Evolutionary conservation across 2,113 vertebrate genomes (phyloP).

Genomic region (Macrotis lagotis): DNA sequence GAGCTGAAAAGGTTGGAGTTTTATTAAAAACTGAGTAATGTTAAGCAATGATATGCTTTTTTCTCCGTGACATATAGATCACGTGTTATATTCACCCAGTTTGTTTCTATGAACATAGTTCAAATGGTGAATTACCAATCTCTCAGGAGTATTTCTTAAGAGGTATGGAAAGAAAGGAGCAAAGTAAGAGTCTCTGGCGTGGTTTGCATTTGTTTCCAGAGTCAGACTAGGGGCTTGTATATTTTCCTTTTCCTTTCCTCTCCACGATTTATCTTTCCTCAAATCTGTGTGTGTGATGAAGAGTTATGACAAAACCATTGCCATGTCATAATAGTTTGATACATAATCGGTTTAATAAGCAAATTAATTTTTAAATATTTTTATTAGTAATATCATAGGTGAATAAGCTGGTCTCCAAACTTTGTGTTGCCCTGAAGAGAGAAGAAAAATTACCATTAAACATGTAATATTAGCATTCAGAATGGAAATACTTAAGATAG

Average conservation of each 20-base stretch:
- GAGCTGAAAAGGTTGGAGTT: conserved; percentile 57
- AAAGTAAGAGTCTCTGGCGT: background rate
- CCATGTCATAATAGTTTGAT: background rate
- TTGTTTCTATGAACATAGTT: conserved; percentile 10
- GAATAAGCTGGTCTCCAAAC: background rate
- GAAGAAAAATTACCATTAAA: background rate
- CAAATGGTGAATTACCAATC: conserved; percentile 21
- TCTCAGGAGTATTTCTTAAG: conserved; percentile 24
- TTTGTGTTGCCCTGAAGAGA: conserved; percentile 9
- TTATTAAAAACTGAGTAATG: conserved; percentile 47
- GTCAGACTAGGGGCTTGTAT: background rate
- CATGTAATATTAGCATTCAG: background rate
- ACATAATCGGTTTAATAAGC: background rate
- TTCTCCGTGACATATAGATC: conserved; percentile 11
- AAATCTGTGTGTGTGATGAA: background rate
- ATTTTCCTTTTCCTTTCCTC: too few species aligned
- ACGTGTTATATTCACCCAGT: background rate
- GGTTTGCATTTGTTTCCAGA: background rate
- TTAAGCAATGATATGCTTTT: background rate
- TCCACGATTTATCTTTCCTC: background rate
- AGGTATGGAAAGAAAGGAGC: conserved; percentile 20
- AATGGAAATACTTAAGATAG: background rate
- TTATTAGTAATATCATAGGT: background rate
- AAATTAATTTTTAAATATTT: conserved; percentile 16
- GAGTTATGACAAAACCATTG: background rate